Conservation (phyloP, 2,797 vertebrate species). For the Rhinella marina region DNA sequence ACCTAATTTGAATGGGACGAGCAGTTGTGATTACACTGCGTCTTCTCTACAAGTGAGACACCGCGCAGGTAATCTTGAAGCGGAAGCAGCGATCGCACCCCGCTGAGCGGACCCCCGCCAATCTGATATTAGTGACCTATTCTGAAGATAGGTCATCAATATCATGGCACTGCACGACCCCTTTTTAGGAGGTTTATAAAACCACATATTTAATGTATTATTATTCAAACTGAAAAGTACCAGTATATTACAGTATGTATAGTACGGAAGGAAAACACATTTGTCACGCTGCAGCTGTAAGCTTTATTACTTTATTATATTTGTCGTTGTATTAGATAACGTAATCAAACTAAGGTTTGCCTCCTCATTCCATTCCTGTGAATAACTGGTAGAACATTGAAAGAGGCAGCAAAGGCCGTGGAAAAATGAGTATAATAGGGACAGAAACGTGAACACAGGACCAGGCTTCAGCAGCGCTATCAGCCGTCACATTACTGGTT, state of each 20-base stretch:
- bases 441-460: neutral
- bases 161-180: no score
- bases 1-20: no score
- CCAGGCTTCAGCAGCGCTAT: no score
- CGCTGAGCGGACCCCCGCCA: no score
- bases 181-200: neutral
- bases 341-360: slow-evolving; percentile 18
- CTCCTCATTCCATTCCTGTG: slow-evolving; percentile 36
- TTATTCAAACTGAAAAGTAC: neutral
- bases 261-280: neutral
- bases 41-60: no score
- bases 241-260: neutral
- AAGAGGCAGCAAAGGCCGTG: neutral
- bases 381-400: neutral
- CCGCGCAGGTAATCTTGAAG: no score
- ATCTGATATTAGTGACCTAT: no score
- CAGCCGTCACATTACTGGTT: no score
- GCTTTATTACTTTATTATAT: slow-evolving; percentile 50
- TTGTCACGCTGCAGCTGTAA: neutral
- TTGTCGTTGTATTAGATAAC: slow-evolving; percentile 45
- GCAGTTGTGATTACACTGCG: no score
- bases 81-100: no score
- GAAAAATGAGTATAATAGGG: neutral
- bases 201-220: neutral
- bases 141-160: no score